phyloP scores from a whole-genome alignment of 2,888 invertebrate species.

The Malthinus seriepunctatus region DNA sequence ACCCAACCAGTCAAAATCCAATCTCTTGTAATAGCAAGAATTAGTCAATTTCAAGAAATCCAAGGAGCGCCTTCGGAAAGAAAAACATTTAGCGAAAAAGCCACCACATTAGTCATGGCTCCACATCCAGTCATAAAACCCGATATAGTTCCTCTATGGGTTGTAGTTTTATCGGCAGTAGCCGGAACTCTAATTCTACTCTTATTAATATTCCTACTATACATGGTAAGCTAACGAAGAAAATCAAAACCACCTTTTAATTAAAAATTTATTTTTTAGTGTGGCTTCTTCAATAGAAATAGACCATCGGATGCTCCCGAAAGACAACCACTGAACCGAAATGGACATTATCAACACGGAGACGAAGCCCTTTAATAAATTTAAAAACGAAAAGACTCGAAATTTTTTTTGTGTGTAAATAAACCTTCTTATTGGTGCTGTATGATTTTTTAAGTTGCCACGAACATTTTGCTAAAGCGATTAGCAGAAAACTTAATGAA shows the following conservation, averaged over 20 bases:
- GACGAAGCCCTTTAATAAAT: slow-evolving; percentile 73
- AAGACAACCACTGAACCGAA: slow-evolving; percentile 81
- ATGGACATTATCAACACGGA: slow-evolving; percentile 67
- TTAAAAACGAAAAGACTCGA: neutral
- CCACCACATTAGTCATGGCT: slow-evolving; percentile 73
- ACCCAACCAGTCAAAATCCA: slow-evolving; percentile 70
- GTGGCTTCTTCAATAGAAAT: slow-evolving; percentile 92
- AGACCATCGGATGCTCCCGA: slow-evolving; percentile 82
- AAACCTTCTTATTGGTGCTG: slow-evolving; percentile 22
- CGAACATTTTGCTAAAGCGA: neutral
- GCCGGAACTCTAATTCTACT: slow-evolving; percentile 79
- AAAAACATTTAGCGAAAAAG: slow-evolving; percentile 65
- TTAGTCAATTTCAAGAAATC: slow-evolving; percentile 73
- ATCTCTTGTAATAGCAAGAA: slow-evolving; percentile 73
- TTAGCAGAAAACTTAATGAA: slow-evolving; percentile 22
- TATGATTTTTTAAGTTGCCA: slow-evolving; percentile 19
- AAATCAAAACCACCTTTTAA: slow-evolving; percentile 1
- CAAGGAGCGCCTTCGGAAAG: slow-evolving; percentile 65
- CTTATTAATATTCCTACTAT: slow-evolving; percentile 75
- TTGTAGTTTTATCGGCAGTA: slow-evolving; percentile 81
- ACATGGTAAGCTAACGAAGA: slow-evolving; percentile 67
- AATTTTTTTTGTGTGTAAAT: slow-evolving; percentile 24
- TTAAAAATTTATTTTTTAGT: slow-evolving; percentile 59
- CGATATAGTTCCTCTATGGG: slow-evolving; percentile 84
- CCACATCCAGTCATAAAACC: slow-evolving; percentile 64